Conservation (phyloP, 1,140 invertebrate genomes). For the Sycobia sp. region DNA sequence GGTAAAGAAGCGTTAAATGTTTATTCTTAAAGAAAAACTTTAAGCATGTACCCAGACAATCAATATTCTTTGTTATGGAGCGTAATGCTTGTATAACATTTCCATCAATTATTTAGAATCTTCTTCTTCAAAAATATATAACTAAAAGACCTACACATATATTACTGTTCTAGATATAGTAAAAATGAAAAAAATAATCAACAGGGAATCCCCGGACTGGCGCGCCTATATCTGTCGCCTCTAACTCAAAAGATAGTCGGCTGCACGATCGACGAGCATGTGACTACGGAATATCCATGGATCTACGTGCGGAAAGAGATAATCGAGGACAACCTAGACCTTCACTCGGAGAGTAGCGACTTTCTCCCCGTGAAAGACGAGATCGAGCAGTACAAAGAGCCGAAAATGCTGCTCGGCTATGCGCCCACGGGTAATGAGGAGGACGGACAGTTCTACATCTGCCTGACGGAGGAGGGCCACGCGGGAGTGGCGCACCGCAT, state of each 20-base stretch:
- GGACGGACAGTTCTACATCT: conserved; percentile 73
- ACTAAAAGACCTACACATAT: too few relatives aligned
- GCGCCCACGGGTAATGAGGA: conserved; percentile 63
- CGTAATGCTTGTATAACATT: too few relatives aligned
- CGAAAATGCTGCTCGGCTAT: conserved; percentile 71
- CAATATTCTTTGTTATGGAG: too few relatives aligned
- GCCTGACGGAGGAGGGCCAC: conserved; percentile 63
- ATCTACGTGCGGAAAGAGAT: conserved; percentile 67
- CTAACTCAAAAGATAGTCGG: conserved; percentile 60
- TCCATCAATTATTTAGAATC: too few relatives aligned
- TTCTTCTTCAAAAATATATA: too few relatives aligned
- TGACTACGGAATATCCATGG: conserved; percentile 78
- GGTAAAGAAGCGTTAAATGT: too few relatives aligned
- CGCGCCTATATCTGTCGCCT: conserved; percentile 51
- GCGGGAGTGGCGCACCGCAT: conserved; percentile 60
- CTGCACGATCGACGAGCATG: conserved; percentile 61
- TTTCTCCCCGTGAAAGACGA: conserved; percentile 63
- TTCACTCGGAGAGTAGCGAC: conserved; percentile 64
- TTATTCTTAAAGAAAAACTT: too few relatives aligned
- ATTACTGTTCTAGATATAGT: too few relatives aligned
- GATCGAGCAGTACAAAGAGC: conserved; percentile 61
- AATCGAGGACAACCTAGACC: conserved; percentile 65
- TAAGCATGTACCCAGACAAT: too few relatives aligned
- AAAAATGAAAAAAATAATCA: too few relatives aligned
- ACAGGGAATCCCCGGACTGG: conserved; percentile 46